Evolutionary conservation across 2,888 invertebrate species (phyloP), one percentile per base, ranked within the genome.

Genomic region (Galerucella pusilla): DNA sequence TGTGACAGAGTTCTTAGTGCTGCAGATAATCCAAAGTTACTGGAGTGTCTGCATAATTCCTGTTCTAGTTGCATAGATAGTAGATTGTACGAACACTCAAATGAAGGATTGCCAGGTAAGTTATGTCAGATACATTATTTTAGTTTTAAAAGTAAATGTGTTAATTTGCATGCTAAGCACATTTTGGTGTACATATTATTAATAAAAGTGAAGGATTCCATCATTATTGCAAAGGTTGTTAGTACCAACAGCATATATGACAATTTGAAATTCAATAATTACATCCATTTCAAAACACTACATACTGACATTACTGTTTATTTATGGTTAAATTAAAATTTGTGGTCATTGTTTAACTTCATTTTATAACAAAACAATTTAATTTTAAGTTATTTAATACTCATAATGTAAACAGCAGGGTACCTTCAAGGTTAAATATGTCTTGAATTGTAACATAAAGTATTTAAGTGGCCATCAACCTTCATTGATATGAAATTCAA

Each of bases 11-110:
- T 88, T 61, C 87, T 93, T 68, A 88, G 89, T 59, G 86, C 88
- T 54, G 88, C 87, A 59, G 92, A 92, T 84, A 90, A 91, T 65
- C 95, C 96, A 52, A 96, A 95, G 88, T 90, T 97, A 76, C 89
- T 97, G 84, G 96, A 96, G 88, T 97, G 97, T 86, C 90, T 97
- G 80, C 97, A 97, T 87, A 94, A 96, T 70, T 92, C 94, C 75
- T 97, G 97, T 87, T 90, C 92, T 73, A 89, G 91, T 77, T 96
- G 96, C 88, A 89, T 96, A 81, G 91, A 90, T 80, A 90, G 91
- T 74, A 94, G 94, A 87, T 88, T 94, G 54, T 88, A 85, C 78
- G 90, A 90, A 78, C 87, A 63, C 16, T 35, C 88, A 76, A 88
- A 86, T 81, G 89, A 88, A 68, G 81, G 80, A 64, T 79, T 80